phyloP scores from a whole-genome alignment of 1,140 invertebrate species.

The Drosophila repleta region DNA sequence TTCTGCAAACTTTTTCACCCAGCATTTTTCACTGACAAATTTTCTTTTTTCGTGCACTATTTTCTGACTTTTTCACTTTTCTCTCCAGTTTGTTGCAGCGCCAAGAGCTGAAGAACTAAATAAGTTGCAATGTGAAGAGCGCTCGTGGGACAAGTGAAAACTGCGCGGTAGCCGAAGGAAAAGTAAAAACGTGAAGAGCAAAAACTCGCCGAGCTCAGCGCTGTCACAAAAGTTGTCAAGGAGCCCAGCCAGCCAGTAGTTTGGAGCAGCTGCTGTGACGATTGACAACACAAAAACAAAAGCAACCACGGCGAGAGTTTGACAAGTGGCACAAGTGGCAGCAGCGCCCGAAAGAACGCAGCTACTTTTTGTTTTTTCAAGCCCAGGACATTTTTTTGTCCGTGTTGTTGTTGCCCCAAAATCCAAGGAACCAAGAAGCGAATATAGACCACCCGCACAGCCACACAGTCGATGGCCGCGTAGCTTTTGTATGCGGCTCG shows the following conservation, averaged over 20 bases:
- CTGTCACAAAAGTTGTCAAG: constrained; percentile 46
- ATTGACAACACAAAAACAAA: constrained; percentile 79
- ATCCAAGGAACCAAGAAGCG: background rate
- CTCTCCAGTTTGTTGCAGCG: constrained; percentile 56
- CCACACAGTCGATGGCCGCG: constrained; percentile 34
- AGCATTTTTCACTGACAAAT: constrained; percentile 7
- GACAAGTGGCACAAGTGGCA: constrained; percentile 63
- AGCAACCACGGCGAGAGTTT: constrained; percentile 43
- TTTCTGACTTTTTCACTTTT: constrained; percentile 59
- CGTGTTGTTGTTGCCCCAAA: background rate
- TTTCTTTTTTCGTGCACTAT: constrained; percentile 15
- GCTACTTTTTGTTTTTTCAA: constrained; percentile 17
- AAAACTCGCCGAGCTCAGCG: constrained; percentile 3
- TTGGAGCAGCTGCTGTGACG: constrained; percentile 59
- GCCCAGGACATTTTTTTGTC: background rate
- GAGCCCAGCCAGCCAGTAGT: constrained; percentile 30
- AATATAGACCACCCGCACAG: background rate
- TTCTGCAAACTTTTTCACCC: constrained; percentile 34
- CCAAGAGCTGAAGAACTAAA: constrained; percentile 60
- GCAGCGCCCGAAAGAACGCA: constrained; percentile 37
- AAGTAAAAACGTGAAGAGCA: constrained; percentile 16
- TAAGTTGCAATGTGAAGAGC: constrained; percentile 80
- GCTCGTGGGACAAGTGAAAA: constrained; percentile 63
- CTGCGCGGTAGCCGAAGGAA: constrained; percentile 14
- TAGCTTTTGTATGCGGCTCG: constrained; percentile 46